Conservation (phyloP, 2,888 invertebrate genomes). For the Orthonevra nobilis region DNA sequence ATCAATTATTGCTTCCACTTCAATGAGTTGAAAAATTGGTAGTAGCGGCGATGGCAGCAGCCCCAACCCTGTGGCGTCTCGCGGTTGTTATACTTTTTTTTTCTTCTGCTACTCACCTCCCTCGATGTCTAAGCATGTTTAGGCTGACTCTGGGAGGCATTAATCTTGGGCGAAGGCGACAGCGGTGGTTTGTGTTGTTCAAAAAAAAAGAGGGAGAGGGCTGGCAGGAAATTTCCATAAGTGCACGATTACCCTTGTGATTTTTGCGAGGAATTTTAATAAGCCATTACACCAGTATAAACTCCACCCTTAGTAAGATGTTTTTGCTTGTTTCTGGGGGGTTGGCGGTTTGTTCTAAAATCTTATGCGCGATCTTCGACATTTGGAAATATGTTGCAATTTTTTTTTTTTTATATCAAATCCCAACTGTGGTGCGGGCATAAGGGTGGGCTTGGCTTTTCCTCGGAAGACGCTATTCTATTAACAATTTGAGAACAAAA, state of each 20-base stretch:
- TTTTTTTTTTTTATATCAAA: slow-evolving; percentile 47
- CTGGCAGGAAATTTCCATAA: slow-evolving; percentile 68
- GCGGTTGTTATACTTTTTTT: slow-evolving; percentile 29
- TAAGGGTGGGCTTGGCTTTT: slow-evolving; percentile 14
- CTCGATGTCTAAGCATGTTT: slow-evolving; percentile 2
- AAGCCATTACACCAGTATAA: slow-evolving; percentile 65
- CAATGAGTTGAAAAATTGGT: slow-evolving; percentile 71
- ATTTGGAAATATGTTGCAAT: slow-evolving; percentile 67
- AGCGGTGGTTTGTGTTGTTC: slow-evolving; percentile 31
- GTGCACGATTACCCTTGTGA: slow-evolving; percentile 71
- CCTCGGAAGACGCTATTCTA: slow-evolving; percentile 63
- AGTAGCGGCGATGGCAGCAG: slow-evolving; percentile 36
- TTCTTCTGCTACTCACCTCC: slow-evolving; percentile 7
- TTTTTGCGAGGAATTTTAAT: slow-evolving; percentile 70
- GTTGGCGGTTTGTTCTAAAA: slow-evolving; percentile 34
- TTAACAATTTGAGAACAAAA: slow-evolving; percentile 64
- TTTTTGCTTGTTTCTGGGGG: slow-evolving; percentile 23
- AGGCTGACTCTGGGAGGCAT: slow-evolving; percentile 28
- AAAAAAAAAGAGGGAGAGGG: slow-evolving; percentile 42
- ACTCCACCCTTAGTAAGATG: slow-evolving; percentile 24
- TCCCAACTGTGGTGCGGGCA: slow-evolving; percentile 5
- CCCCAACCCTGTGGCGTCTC: slow-evolving; percentile 33
- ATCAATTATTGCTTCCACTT: slow-evolving; percentile 71
- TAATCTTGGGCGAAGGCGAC: slow-evolving; percentile 51
- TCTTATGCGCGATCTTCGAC: slow-evolving; percentile 47